Percentiles rank a stretch among this genome's conserved stretches.
These are phyloP conservation scores for Pseudopipra pipra DNA, from an alignment of 2,113 vertebrate genomes.

Conservation along the genomic window DNA sequence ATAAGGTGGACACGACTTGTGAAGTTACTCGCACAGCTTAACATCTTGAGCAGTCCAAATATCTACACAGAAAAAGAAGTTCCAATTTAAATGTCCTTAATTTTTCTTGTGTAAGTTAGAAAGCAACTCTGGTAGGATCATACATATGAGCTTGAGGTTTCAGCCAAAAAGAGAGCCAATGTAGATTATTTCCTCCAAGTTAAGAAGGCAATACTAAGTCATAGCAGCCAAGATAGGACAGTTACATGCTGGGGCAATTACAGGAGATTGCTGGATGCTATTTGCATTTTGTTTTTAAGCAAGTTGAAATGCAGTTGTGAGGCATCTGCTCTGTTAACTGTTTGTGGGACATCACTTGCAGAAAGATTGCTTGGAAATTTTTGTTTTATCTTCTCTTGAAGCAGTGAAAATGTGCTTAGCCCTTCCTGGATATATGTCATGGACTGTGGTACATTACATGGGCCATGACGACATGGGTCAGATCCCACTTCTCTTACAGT, in stretches of 20 bases:
- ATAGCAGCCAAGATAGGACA: background rate
- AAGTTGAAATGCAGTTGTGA: background rate
- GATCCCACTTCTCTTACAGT: background rate
- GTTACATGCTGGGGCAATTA: background rate
- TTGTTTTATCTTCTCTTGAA: background rate
- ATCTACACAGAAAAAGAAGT: background rate
- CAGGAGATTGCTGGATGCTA: background rate
- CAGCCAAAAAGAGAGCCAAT: background rate
- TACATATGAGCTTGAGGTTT: background rate
- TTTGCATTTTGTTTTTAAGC: background rate
- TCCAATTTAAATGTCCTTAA: background rate
- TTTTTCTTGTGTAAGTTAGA: background rate
- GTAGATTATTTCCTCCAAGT: background rate
- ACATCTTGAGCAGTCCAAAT: background rate
- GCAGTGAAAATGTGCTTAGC: background rate
- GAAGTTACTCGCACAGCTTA: background rate
- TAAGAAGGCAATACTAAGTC: background rate
- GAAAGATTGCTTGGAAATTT: background rate
- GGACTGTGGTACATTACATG: background rate
- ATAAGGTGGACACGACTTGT: background rate
- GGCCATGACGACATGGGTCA: background rate
- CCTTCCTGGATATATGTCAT: background rate
- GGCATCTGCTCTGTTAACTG: background rate
- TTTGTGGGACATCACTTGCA: background rate
- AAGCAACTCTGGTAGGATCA: background rate